These are phyloP conservation scores for Capitulum mitella DNA, from an alignment of 2,888 invertebrate species.

Conservation along the genomic window DNA sequence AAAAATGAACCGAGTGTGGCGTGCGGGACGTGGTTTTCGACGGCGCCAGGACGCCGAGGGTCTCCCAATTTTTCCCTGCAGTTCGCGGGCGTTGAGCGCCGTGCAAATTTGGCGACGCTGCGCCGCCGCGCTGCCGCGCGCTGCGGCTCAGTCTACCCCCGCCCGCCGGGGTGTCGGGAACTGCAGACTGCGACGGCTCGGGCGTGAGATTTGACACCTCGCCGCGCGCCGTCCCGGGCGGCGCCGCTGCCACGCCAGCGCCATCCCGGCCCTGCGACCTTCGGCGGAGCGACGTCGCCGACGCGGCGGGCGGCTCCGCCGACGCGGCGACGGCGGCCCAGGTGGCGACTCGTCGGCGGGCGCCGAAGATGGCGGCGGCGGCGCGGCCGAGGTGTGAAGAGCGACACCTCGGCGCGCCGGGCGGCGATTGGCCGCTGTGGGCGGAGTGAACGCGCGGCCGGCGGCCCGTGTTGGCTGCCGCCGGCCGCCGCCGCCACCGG, in stretches of 20 bases:
- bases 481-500: not conserved
- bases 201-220: slow-evolving; percentile 1
- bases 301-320: not conserved
- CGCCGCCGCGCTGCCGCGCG: not conserved
- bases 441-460: too few relatives aligned
- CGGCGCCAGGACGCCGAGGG: too few relatives aligned
- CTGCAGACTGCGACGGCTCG: not conserved
- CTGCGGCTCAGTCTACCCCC: not conserved
- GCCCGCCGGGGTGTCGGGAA: not conserved
- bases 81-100: too few relatives aligned
- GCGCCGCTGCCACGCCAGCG: not conserved
- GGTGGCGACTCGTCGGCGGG: slow-evolving; percentile 4
- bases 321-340: not conserved
- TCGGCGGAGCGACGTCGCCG: not conserved
- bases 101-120: not conserved
- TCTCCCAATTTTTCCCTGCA: too few relatives aligned
- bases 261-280: not conserved
- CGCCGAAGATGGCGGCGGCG: slow-evolving; percentile 10
- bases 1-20: too few relatives aligned
- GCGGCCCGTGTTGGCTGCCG: too few relatives aligned
- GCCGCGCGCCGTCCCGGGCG: not conserved
- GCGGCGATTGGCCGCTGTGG: not conserved
- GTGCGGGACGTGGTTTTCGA: too few relatives aligned
- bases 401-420: not conserved
- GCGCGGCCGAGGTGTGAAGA: slow-evolving; percentile 18